Evolutionary conservation across 2,113 vertebrate genomes (phyloP), one percentile per base, ranked within the genome.

Genomic region (Oenanthe melanoleuca): DNA sequence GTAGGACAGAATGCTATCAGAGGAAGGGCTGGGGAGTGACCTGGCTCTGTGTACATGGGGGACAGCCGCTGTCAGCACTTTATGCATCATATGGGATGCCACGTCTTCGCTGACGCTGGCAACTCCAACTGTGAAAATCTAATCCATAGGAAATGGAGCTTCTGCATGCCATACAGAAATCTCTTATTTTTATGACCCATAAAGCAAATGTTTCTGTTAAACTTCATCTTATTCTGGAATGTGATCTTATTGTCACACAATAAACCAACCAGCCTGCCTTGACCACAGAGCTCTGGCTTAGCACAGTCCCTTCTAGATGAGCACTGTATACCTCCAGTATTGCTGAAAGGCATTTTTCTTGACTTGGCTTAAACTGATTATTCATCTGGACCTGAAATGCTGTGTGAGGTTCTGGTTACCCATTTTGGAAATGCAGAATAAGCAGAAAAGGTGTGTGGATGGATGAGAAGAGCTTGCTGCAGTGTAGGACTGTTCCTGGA

Each of bases 1-100:
- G 20, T 52, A 60, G 66, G 47, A 44, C 42, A 81, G 31, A 20
- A 20, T 6, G 1, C 18, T 75, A 18, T 71, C 37, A 59, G 28
- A 78, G 69, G 31, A 57, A 5, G 47, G 23, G 12, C 0, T 5
- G 6, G 18, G 21, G 12, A 3, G 22, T 52, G 80, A 56, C 56
- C 23, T 42, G 11, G 7, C 19, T 52, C 15, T 23, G 26, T 44
- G 31, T 26, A 0, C 33, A 8, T n/a, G 33, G 29, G 25, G 37
- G 26, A 25, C 6, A 49, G 52, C 21, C 23, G 15, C 74, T 53
- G 66, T 38, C n/a, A 63, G 42, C 37, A 11, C 47, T 72, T 34
- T 0, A 3, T 37, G 61, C 25, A 4, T 33, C 2, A 0, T n/a
- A 20, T 1, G 9, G 53, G 53, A 15, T 93, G 47, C 47, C 15